A percentile compares a stretch with the other conserved stretches of the same genome.
phyloP scores from a whole-genome alignment of 1,140 invertebrate genomes.

The Aphelenchoides besseyi region DNA sequence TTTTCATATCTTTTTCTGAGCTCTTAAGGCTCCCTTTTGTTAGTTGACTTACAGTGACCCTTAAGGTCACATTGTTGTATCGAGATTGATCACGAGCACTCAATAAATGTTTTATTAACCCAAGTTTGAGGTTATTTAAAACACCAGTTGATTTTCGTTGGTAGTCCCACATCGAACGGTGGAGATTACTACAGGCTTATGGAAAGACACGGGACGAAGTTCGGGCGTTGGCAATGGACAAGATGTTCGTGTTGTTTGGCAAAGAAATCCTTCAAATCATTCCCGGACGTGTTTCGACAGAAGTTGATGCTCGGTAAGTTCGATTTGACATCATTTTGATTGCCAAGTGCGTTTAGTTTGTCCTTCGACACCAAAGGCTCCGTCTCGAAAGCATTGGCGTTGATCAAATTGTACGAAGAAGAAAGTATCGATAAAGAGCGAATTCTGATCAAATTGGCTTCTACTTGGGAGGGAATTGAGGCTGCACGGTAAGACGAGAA shows the following conservation, averaged over 20 bases:
- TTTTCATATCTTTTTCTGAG: too few species aligned
- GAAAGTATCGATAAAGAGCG: slow-evolving; percentile 84
- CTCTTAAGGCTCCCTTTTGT: too few species aligned
- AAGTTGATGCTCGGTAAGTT: slow-evolving; percentile 24
- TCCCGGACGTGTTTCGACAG: slow-evolving; percentile 90
- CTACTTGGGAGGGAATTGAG: slow-evolving; percentile 98
- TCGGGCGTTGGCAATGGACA: slow-evolving; percentile 79
- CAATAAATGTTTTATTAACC: too few species aligned
- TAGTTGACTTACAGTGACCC: too few species aligned
- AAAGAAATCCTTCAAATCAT: slow-evolving; percentile 94
- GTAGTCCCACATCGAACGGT: too few species aligned
- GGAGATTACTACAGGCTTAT: too few species aligned
- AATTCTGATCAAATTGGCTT: slow-evolving; percentile 91
- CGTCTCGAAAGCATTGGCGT: slow-evolving; percentile 79
- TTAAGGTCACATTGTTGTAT: too few species aligned
- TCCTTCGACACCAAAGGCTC: slow-evolving; percentile 90
- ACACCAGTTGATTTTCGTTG: too few species aligned
- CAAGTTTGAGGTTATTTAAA: too few species aligned
- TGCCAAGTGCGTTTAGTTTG: slow-evolving; percentile 68
- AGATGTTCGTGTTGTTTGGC: slow-evolving; percentile 90
- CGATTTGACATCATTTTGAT: background rate
- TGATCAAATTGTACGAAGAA: slow-evolving; percentile 85
- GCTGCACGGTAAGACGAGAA: slow-evolving; percentile 75
- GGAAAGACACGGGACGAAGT: slow-evolving; percentile 64
- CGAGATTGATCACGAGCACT: too few species aligned